Evolutionary conservation across 2,113 vertebrate species (phyloP).

Genomic region (Xenopus tropicalis): UCB_Xtro_10.0 CM004449.2:30451001-30451500

Average conservation of each 20-base stretch:
- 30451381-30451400: conserved; percentile 34
- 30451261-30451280: conserved; percentile 39
- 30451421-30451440: conserved; percentile 16
- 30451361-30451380: conserved; percentile 18
- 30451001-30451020: too few species aligned
- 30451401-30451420: conserved; percentile 35
- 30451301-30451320: conserved; percentile 21
- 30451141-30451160: conserved; percentile 31
- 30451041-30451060: conserved; percentile 17
- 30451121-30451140: conserved; percentile 24
- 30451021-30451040: conserved; percentile 3
- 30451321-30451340: conserved; percentile 36
- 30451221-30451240: conserved; percentile 19
- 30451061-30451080: neutral
- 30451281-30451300: conserved; percentile 29
- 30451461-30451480: neutral
- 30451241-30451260: conserved; percentile 45
- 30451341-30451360: conserved; percentile 33
- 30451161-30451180: conserved; percentile 28
- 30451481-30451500: conserved; percentile 21
- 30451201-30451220: conserved; percentile 34
- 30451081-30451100: conserved; percentile 4
- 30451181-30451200: conserved; percentile 18
- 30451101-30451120: neutral
- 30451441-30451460: neutral